Evolutionary conservation across 1,140 invertebrate genomes (phyloP).

Genomic region (Drosophila santomea): DNA sequence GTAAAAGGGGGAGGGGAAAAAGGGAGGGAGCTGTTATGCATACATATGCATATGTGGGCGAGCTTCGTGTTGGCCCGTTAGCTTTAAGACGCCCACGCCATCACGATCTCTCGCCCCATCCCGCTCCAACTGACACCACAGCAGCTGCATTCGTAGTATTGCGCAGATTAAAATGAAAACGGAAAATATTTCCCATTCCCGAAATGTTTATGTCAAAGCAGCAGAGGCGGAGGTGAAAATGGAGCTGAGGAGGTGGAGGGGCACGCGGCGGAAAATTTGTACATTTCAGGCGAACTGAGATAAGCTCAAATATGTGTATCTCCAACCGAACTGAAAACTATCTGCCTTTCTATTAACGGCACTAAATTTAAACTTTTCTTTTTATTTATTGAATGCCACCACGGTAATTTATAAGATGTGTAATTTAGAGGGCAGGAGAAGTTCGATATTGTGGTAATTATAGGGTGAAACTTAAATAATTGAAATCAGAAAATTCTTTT

Average conservation of each 20-base stretch:
- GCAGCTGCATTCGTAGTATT: slow-evolving; percentile 70
- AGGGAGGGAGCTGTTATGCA: neutral
- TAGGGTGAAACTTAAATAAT: too few species aligned
- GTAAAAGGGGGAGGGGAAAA: neutral
- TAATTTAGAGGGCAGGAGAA: neutral
- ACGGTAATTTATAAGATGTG: neutral
- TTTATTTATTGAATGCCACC: too few species aligned
- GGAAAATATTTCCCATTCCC: slow-evolving; percentile 60
- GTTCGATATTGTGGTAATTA: too few species aligned
- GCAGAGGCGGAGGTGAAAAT: slow-evolving; percentile 40
- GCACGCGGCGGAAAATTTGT: slow-evolving; percentile 5
- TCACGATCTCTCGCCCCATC: neutral
- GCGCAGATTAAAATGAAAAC: slow-evolving; percentile 70
- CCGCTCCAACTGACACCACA: slow-evolving; percentile 35
- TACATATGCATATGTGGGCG: slow-evolving; percentile 49
- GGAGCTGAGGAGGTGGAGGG: neutral
- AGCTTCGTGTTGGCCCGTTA: slow-evolving; percentile 37
- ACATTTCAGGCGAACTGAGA: slow-evolving; percentile 47
- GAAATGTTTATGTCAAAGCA: slow-evolving; percentile 61
- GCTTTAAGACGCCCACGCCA: slow-evolving; percentile 48
- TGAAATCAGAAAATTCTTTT: too few species aligned
- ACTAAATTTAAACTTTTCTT: too few species aligned
- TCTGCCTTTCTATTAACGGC: slow-evolving; percentile 17
- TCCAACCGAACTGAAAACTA: slow-evolving; percentile 6
- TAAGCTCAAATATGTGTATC: slow-evolving; percentile 4